phyloP scores from a whole-genome alignment of 30 jellyfish, hydroid and myxozoan genomes.

The Hydra vulgaris region DNA sequence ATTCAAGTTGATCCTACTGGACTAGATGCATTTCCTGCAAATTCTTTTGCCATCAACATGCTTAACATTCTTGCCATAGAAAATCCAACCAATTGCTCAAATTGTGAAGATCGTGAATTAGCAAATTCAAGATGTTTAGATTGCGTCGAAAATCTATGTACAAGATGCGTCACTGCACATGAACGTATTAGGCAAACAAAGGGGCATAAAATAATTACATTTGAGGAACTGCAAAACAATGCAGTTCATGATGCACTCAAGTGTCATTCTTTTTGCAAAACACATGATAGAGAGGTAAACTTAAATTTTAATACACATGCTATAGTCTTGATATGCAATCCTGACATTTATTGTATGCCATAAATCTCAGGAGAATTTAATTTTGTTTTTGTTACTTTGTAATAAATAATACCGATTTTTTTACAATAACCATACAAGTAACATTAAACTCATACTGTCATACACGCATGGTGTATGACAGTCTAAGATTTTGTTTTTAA shows the following conservation, averaged over 20 bases:
- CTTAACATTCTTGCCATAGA: slow-evolving; percentile 75
- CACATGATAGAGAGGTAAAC: slow-evolving; percentile 87
- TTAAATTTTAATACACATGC: background rate
- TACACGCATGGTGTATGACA: too few species aligned
- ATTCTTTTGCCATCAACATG: slow-evolving; percentile 73
- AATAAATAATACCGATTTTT: too few species aligned
- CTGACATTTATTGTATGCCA: too few species aligned
- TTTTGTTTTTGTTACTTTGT: too few species aligned
- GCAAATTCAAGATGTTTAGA: slow-evolving; percentile 95
- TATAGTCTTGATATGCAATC: background rate
- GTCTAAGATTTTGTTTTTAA: too few species aligned
- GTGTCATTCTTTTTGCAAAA: slow-evolving; percentile 89
- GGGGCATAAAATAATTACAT: slow-evolving; percentile 68
- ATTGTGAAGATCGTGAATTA: slow-evolving; percentile 84
- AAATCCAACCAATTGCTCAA: slow-evolving; percentile 81
- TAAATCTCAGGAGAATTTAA: too few species aligned
- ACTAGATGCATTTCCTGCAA: slow-evolving; percentile 84
- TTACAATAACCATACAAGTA: too few species aligned
- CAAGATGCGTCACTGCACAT: slow-evolving; percentile 90
- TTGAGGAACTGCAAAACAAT: slow-evolving; percentile 95
- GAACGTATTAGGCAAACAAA: slow-evolving; percentile 94
- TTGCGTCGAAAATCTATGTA: slow-evolving; percentile 88
- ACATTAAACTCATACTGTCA: too few species aligned
- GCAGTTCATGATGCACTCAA: slow-evolving; percentile 84
- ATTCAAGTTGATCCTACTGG: slow-evolving; percentile 87